Percentiles rank a stretch among this genome's conserved stretches.
Evolutionary conservation across 1,140 invertebrate species (phyloP).

Genomic region (Eriosoma lanigerum): DNA sequence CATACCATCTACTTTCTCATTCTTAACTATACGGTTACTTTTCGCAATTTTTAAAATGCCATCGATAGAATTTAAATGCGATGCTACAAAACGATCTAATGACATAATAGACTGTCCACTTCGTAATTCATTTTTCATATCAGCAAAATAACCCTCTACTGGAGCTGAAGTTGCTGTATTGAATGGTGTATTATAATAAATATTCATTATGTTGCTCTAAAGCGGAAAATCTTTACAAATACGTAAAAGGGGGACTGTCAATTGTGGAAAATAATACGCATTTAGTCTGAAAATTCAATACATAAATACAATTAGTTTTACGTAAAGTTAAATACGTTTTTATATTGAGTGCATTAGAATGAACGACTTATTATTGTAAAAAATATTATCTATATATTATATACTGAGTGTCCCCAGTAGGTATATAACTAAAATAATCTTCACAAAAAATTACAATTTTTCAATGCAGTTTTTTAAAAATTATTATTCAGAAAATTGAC

Average conservation of each 20-base stretch:
- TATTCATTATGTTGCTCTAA: background rate
- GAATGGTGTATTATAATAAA: background rate
- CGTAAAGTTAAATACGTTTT: too few relatives aligned
- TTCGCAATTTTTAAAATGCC: background rate
- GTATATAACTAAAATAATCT: too few relatives aligned
- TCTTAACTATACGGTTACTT: background rate
- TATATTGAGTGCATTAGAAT: too few relatives aligned
- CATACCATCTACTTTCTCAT: too few relatives aligned
- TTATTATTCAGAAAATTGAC: too few relatives aligned
- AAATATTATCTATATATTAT: too few relatives aligned
- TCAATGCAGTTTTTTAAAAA: too few relatives aligned
- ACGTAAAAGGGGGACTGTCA: background rate
- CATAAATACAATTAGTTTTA: too few relatives aligned
- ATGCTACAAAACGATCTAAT: background rate
- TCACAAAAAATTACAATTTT: too few relatives aligned
- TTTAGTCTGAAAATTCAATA: background rate
- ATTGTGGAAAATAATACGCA: background rate
- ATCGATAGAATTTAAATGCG: background rate
- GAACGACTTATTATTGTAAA: too few relatives aligned
- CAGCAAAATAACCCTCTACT: background rate
- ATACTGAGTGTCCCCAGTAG: too few relatives aligned
- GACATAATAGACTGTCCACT: background rate
- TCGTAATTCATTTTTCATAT: background rate
- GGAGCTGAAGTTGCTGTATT: conserved; percentile 9
- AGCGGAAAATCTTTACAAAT: background rate